Percentiles rank a stretch among this genome's conserved stretches.
Evolutionary conservation across 2,888 invertebrate genomes (phyloP).

Genomic region (Eledone cirrhosa): DNA sequence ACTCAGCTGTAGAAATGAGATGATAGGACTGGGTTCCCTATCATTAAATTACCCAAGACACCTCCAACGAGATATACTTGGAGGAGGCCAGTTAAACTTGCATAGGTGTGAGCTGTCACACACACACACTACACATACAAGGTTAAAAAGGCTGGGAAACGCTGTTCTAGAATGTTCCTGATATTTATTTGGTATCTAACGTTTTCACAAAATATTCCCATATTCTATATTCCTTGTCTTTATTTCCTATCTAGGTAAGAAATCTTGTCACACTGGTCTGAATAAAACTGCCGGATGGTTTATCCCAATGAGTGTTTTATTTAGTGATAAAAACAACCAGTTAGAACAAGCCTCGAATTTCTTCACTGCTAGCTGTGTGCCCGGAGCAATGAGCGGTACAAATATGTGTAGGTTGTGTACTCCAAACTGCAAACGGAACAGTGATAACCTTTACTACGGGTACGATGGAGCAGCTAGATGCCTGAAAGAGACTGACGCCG

Average conservation of each 20-base stretch:
- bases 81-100: too few species aligned
- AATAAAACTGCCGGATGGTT: conserved; percentile 93
- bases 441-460: conserved; percentile 74
- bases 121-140: too few species aligned
- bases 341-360: conserved; percentile 76
- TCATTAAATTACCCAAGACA: too few species aligned
- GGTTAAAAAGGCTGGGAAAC: too few species aligned
- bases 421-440: conserved; percentile 48
- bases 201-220: too few species aligned
- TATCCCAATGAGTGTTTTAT: conserved; percentile 87
- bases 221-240: too few species aligned
- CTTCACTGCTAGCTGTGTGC: conserved; percentile 91
- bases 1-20: too few species aligned
- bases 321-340: conserved; percentile 70
- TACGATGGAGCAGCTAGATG: conserved; percentile 77
- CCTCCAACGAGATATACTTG: too few species aligned
- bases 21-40: too few species aligned
- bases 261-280: conserved; percentile 88
- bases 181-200: too few species aligned
- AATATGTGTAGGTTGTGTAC: conserved; percentile 70
- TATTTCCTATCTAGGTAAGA: conserved; percentile 70
- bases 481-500: conserved; percentile 83
- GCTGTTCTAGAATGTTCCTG: too few species aligned
- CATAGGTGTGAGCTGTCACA: too few species aligned
- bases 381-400: conserved; percentile 80